Evolutionary conservation across 1,140 invertebrate species (phyloP).

Genomic region (Drosophila subobscura): DNA sequence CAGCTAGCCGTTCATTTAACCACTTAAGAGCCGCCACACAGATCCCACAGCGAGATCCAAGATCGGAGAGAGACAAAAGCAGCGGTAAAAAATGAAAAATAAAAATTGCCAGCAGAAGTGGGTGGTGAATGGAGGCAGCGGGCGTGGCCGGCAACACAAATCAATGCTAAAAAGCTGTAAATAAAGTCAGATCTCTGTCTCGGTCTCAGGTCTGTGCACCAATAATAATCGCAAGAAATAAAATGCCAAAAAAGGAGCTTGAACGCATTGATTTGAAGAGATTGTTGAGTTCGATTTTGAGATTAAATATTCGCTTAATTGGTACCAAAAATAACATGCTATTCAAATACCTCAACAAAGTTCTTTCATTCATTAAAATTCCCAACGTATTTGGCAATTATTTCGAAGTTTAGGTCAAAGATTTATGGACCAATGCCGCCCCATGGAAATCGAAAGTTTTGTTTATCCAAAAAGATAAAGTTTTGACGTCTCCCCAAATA

Average conservation of each 20-base stretch:
- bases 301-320: neutral
- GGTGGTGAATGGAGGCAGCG: conserved; percentile 21
- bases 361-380: neutral
- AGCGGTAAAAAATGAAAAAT: conserved; percentile 25
- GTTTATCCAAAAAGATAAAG: neutral
- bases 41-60: conserved; percentile 8
- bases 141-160: conserved; percentile 54
- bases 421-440: neutral
- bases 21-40: conserved; percentile 50
- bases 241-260: neutral
- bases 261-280: neutral
- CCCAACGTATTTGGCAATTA: too few species aligned
- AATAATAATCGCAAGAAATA: neutral
- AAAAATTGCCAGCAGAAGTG: conserved; percentile 13
- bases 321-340: too few species aligned
- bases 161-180: conserved; percentile 57
- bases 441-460: conserved; percentile 51
- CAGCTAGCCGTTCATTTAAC: conserved; percentile 56
- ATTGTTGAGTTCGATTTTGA: neutral
- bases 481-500: conserved; percentile 1
- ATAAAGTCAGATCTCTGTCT: conserved; percentile 23
- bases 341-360: neutral
- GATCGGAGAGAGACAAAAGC: conserved; percentile 26
- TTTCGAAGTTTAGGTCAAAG: too few species aligned
- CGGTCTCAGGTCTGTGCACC: neutral